phyloP scores from a whole-genome alignment of 2,797 vertebrate species.

The Pseudochirops corinnae region DNA sequence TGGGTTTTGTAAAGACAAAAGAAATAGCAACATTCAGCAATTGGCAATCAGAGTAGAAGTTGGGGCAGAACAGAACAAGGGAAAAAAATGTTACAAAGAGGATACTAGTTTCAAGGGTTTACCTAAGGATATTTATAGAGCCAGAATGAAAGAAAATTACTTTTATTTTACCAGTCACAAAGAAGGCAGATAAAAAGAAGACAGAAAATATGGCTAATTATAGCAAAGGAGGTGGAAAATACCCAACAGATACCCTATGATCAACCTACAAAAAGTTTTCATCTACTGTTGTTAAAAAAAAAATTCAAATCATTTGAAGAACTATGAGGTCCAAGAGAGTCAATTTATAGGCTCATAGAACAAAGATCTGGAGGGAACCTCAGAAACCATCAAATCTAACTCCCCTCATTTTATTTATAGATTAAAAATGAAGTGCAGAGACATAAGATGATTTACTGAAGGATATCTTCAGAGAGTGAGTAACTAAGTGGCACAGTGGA shows the following conservation, averaged over 20 bases:
- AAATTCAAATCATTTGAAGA: background rate
- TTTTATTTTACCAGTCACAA: background rate
- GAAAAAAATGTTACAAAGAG: background rate
- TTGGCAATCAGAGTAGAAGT: background rate
- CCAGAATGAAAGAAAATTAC: background rate
- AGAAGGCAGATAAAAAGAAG: background rate
- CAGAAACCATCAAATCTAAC: background rate
- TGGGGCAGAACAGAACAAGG: background rate
- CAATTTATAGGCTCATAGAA: background rate
- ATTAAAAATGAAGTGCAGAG: background rate
- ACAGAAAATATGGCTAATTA: background rate
- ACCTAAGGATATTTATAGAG: background rate
- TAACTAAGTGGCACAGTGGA: background rate
- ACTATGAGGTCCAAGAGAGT: background rate
- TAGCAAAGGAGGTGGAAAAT: background rate
- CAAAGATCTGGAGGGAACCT: background rate
- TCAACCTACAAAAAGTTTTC: background rate
- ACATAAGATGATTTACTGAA: background rate
- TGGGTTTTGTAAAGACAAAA: background rate
- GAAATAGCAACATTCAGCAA: background rate
- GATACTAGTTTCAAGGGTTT: background rate
- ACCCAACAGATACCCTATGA: background rate
- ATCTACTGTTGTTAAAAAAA: background rate
- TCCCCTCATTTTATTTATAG: background rate
- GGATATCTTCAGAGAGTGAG: background rate